Base-by-base conservation (phyloP, 2,797 vertebrate genomes). In the Sparus aurata region DNA sequence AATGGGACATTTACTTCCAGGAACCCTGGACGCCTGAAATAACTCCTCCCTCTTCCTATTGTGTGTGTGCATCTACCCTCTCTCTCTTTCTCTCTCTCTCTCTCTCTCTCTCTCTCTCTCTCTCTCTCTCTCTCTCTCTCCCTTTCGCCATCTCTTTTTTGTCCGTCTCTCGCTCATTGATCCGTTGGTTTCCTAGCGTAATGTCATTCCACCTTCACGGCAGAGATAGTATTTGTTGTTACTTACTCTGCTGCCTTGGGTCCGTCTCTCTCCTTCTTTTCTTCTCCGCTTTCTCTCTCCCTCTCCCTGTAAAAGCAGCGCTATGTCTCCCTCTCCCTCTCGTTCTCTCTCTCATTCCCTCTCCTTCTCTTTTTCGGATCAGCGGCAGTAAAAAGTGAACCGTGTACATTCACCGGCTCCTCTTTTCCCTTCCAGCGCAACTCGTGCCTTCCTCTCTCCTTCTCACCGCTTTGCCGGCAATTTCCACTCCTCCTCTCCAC, bases 301-400 rank as follows among this genome's bases (percentile, higher is more conserved):
- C 34, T 23, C 45, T 54, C 27, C 52, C 66, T 46, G 27, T 62
- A 18, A 34, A 34, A 34, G 34, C 6, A 34, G 34, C 34, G 34
- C 34, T 34, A 9, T 34, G 34, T 58, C n/a, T 66, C 54, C 55
- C 60, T 27, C 59, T 54, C 47, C 53, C 66, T 46, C 27, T 63
- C 27, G 47, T 18, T 66, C 54, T 55, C 58, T 38, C 58, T 64
- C 52, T 67, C 25, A 38, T 15, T 49, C 23, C 18, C 58, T 75
- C 50, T 72, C 43, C 73, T 45, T 41, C 76, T 53, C 73, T 75
- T 73, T 1, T 84, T 59, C 6, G 50, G 59, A 85, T 86, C 80
- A 64, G 75, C 55, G 70, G 79, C 82, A 81, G 75, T 87, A 87
- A 88, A 91, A 90, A 93, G 92, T 92, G 84, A 91, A 74, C 78